Base-by-base conservation (phyloP, 2,888 invertebrate species). In the Tuberolachnus salignus region DNA sequence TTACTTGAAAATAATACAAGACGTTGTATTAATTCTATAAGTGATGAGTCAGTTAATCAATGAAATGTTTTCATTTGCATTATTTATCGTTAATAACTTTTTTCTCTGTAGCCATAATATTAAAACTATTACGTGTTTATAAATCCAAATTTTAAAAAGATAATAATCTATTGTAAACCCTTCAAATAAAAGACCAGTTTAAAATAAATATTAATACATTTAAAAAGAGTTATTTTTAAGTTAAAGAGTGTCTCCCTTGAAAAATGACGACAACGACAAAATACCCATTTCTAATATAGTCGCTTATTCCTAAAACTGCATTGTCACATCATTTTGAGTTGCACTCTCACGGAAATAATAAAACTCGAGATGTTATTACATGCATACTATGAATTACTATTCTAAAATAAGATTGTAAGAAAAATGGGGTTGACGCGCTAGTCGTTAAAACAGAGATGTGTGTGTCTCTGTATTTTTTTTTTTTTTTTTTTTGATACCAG, bases 341-440 rank as follows among this genome's bases (percentile, higher is more conserved):
- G 61, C 23, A 13, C 13, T 53, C n/a, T 53, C n/a, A 69, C 78
- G 59, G 59, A 78, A 69, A 69, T 78, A 61, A 67, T 78, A 69
- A 67, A 42, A 69, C 78, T 19, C 42, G 67, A 46, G 69, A 23
- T 64, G 61, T 55, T 34, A 34, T 34, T 34, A 34, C n/a, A n/a
- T 34, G 6, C 13, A 8, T 59, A 53, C 8, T 19, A n/a, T 78
- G 34, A 69, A 67, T 59, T 49, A 69, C 69, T 34, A 23, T 78
- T 78, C 67, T 78, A 78, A 78, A 69, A 69, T 69, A 49, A 34
- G 67, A 69, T 78, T 78, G 59, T 13, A 49, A 55, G 44, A 42
- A 66, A 23, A 55, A 59, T 51, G 49, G 57, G 57, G 46, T 57
- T 34, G 59, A 42, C 16, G 51, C 11, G 21, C 16, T 14, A 19